Base-by-base conservation (phyloP, 2,888 invertebrate species). In the Beris chalybata region DNA sequence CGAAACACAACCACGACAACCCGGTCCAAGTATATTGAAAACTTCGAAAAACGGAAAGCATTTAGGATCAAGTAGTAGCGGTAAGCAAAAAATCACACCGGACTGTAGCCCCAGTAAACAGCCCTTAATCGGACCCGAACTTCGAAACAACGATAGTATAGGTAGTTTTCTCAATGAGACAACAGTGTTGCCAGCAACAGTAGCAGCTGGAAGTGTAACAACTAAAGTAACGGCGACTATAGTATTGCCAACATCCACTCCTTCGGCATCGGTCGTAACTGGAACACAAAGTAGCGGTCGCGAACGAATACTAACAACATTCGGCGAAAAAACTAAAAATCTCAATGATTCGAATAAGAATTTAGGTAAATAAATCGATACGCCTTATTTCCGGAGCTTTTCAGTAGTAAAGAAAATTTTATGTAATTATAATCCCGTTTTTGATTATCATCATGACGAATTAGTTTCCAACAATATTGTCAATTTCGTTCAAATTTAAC, bases 21-120 rank as follows among this genome's bases (percentile, higher is more conserved):
- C 82, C 13, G 80, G 82, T 47, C 77, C 80, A 6, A 81, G 82
- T 69, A 79, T 83, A 72, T 71, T 82, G 22, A 86, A 85, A 77
- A 29, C 57, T 13, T 65, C 73, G 12, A 76, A 72, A 32, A 67
- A 69, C 54, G 58, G 56, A 5, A 70, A 68, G 61, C 65, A 64
- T 65, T 29, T 29, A 53, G 43, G 29, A 11, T 65, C 69, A 29
- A 70, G 66, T 11, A 48, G 31, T 11, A 5, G 52, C 12, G 9
- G 6, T 5, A 45, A 65, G 11, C 72, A 71, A 64, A 54, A 67
- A 4, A 52, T 48, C 11, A 58, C 56, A 12, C 58, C 70, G 5
- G 73, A 75, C 48, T 72, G 70, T 31, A 75, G 74, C 65, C 74
- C 77, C 67, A 77, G 76, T 65, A 77, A 77, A 54, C 76, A 76